Evolutionary conservation across 2,113 vertebrate genomes (phyloP).

Genomic region (Dromiciops gliroides): DNA sequence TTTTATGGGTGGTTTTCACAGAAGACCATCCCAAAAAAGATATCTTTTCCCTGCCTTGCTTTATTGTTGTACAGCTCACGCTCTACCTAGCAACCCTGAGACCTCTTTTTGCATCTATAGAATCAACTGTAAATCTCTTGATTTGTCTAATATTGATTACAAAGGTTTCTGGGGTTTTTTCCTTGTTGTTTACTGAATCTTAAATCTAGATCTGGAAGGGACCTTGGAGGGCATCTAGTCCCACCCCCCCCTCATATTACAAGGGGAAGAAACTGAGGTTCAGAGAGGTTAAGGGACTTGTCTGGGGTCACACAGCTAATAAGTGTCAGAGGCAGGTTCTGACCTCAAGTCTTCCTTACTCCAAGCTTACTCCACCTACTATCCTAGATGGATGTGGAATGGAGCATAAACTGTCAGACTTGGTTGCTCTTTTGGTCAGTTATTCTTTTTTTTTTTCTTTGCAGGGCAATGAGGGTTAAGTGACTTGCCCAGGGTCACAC

Average conservation of each 20-base stretch:
- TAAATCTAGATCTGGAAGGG: neutral
- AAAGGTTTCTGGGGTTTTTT: neutral
- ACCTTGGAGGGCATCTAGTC: neutral
- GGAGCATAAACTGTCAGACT: neutral
- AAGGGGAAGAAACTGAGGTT: neutral
- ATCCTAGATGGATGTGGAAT: neutral
- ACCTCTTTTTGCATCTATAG: neutral
- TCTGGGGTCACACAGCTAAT: no score
- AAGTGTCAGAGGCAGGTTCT: neutral
- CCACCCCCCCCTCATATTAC: neutral
- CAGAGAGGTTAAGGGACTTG: neutral
- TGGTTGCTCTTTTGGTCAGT: neutral
- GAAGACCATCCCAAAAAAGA: conserved; percentile 34
- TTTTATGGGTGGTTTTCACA: conserved; percentile 24
- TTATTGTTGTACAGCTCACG: neutral
- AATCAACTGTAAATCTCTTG: conserved; percentile 4
- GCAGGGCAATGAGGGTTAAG: no score
- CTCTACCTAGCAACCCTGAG: neutral
- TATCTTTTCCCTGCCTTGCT: no score
- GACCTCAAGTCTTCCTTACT: neutral
- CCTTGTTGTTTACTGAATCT: neutral
- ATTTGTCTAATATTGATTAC: neutral
- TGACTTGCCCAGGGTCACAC: no score
- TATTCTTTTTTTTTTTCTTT: no score
- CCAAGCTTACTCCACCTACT: neutral